These are phyloP conservation scores for Drosophila murphyi DNA, from an alignment of 1,140 invertebrate species.

Conservation along the genomic window DNA sequence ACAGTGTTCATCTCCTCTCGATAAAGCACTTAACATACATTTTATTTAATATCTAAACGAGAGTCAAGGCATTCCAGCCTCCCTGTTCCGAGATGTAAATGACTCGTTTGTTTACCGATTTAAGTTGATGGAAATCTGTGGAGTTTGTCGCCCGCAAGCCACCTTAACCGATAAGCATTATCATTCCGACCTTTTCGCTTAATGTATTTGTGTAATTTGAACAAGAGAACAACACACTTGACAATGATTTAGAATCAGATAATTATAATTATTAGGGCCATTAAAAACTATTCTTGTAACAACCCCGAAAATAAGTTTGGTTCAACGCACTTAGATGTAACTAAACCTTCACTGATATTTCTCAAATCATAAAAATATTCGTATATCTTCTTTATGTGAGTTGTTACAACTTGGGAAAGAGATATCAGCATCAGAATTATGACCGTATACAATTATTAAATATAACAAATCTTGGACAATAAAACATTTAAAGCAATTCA, in stretches of 20 bases:
- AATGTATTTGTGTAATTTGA: conserved; percentile 4
- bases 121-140: conserved; percentile 5
- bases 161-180: conserved; percentile 45
- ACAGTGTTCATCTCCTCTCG: background rate
- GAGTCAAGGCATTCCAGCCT: background rate
- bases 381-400: too few species aligned
- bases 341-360: background rate
- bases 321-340: background rate
- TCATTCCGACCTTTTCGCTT: conserved; percentile 24
- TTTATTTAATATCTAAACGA: background rate
- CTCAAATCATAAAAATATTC: too few species aligned
- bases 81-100: background rate
- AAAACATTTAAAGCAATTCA: too few species aligned
- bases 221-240: too few species aligned
- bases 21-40: background rate
- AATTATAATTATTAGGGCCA: background rate
- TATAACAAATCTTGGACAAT: too few species aligned
- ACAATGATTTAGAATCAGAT: background rate
- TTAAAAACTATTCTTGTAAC: conserved; percentile 2
- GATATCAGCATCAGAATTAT: too few species aligned
- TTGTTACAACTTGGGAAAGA: too few species aligned
- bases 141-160: background rate
- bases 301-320: background rate
- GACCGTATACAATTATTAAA: too few species aligned
- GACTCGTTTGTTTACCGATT: background rate